A percentile compares a stretch with the other conserved stretches of the same genome.
Evolutionary conservation across 2,888 invertebrate species (phyloP).

Genomic region (Blastobasis lacticolella): DNA sequence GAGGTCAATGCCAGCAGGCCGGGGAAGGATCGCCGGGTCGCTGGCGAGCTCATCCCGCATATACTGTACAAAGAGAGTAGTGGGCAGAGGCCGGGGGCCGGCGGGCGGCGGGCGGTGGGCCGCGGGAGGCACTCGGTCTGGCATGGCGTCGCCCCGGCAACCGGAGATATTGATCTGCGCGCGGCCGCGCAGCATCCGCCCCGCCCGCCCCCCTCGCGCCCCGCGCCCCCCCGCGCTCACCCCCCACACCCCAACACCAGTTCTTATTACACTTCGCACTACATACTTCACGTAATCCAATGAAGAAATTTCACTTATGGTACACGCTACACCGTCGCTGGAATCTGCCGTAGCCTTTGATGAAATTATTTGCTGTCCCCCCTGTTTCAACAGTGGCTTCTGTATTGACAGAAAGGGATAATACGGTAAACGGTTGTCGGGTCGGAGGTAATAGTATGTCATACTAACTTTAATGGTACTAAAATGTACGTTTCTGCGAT

Average conservation of each 20-base stretch:
- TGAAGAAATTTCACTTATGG: conserved; percentile 60
- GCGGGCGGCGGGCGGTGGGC: conserved; percentile 52
- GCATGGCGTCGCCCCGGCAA: conserved; percentile 76
- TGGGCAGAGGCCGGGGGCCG: conserved; percentile 32
- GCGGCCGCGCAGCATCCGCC: conserved; percentile 64
- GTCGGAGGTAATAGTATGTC: too few species aligned
- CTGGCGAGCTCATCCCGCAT: conserved; percentile 38
- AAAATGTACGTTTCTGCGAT: too few species aligned
- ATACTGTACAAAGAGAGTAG: conserved; percentile 70
- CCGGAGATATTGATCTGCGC: conserved; percentile 71
- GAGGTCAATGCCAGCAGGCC: conserved; percentile 52
- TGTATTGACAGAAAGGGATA: too few species aligned
- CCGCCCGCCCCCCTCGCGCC: conserved; percentile 17
- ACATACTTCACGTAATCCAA: conserved; percentile 65
- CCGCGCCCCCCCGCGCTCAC: conserved; percentile 31
- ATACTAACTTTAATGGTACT: too few species aligned
- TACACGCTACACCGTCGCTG: conserved; percentile 23
- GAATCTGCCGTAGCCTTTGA: conserved; percentile 6
- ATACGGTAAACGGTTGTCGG: too few species aligned
- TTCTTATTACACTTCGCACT: conserved; percentile 70
- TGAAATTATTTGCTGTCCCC: too few species aligned
- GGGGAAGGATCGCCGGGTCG: background rate
- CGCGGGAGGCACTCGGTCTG: conserved; percentile 78
- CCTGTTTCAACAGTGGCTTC: too few species aligned
- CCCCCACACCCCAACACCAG: conserved; percentile 45